These are phyloP conservation scores for Chloropsis hardwickii DNA, from an alignment of 2,113 vertebrate species.

Conservation along the genomic window DNA sequence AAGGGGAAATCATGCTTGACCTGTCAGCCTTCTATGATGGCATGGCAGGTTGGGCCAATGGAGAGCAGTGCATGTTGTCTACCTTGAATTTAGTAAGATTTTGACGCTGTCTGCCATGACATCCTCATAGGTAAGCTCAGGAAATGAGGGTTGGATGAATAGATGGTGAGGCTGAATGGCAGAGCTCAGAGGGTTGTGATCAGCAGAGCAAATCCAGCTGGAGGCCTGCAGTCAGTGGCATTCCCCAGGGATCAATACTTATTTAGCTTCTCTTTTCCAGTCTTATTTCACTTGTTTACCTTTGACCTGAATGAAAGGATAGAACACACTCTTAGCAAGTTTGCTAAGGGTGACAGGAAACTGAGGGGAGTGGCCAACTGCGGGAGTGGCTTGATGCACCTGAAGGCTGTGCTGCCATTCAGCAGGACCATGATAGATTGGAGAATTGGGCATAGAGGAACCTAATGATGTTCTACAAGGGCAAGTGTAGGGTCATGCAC, in stretches of 20 bases:
- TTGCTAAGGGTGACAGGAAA: background rate
- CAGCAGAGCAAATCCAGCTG: background rate
- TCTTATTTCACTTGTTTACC: background rate
- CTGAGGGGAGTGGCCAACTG: accelerated
- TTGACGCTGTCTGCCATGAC: background rate
- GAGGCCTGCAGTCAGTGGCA: background rate
- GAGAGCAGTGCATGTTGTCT: background rate
- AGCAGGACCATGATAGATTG: background rate
- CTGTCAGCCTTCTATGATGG: background rate
- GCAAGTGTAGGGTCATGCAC: too few species aligned
- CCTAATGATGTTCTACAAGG: too few species aligned
- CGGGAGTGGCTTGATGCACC: background rate
- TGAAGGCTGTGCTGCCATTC: background rate
- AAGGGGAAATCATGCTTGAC: background rate
- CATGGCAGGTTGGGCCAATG: too few species aligned
- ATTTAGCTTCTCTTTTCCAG: background rate
- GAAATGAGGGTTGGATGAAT: background rate
- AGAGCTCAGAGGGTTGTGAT: background rate
- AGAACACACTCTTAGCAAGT: background rate
- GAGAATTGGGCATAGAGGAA: accelerated
- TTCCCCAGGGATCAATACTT: background rate
- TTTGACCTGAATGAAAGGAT: background rate
- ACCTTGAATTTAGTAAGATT: accelerated
- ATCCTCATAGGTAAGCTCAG: background rate
- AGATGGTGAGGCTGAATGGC: background rate